These are phyloP conservation scores for Elgonia sp. DNA, from an alignment of 2,888 invertebrate species.

Conservation along the genomic window DNA sequence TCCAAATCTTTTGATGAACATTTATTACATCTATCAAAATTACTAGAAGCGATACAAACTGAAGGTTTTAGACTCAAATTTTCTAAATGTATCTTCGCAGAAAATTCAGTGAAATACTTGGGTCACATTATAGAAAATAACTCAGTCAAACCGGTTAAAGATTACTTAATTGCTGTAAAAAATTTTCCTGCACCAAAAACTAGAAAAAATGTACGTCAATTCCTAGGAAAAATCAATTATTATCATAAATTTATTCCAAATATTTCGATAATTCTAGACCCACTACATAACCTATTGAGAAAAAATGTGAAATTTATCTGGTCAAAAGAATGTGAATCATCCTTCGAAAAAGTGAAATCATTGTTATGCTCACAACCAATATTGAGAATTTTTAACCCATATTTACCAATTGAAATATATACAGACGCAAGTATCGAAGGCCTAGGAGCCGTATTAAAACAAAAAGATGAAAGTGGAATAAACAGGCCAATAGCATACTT, in stretches of 20 bases:
- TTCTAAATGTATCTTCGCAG: conserved; percentile 38
- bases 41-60: conserved; percentile 61
- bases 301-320: conserved; percentile 76
- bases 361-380: conserved; percentile 79
- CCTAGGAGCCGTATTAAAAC: conserved; percentile 66
- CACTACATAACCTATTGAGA: conserved; percentile 69
- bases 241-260: conserved; percentile 62
- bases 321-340: conserved; percentile 76
- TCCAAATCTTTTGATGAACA: conserved; percentile 66
- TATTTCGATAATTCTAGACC: conserved; percentile 19
- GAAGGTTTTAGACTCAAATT: conserved; percentile 75
- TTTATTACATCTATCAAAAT: conserved; percentile 14
- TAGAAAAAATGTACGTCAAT: conserved; percentile 32
- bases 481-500: conserved; percentile 33
- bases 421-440: conserved; percentile 79
- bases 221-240: conserved; percentile 63
- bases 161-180: conserved; percentile 72
- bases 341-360: conserved; percentile 75
- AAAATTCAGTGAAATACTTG: conserved; percentile 31
- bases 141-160: conserved; percentile 63
- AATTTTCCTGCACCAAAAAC: conserved; percentile 35
- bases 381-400: conserved; percentile 78
- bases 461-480: conserved; percentile 16
- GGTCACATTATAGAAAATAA: conserved; percentile 44
- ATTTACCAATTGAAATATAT: conserved; percentile 70